Percentiles rank a stretch among this genome's conserved stretches.
phyloP scores from a whole-genome alignment of 2,797 vertebrate species.

The Gymnopithys bicolor region DNA sequence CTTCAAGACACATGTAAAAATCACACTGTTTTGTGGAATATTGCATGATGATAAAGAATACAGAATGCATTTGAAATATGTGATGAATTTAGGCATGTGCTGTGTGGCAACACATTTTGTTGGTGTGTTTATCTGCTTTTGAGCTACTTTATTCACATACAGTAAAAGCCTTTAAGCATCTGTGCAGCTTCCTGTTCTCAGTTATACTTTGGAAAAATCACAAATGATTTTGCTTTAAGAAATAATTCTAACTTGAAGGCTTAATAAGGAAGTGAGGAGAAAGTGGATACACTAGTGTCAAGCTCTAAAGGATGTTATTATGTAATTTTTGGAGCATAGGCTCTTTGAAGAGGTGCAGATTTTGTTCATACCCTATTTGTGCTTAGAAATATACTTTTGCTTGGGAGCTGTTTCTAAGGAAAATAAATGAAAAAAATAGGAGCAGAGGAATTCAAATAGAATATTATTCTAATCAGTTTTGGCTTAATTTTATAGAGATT shows the following conservation, averaged over 20 bases:
- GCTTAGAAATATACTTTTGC: neutral
- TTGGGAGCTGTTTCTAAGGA: neutral
- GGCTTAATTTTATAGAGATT: neutral
- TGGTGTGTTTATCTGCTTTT: neutral
- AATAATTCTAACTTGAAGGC: neutral
- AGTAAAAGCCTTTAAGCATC: neutral
- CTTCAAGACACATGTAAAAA: neutral
- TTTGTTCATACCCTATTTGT: neutral
- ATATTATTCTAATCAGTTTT: neutral
- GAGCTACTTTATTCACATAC: neutral
- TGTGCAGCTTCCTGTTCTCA: neutral
- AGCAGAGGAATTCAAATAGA: neutral
- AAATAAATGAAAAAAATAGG: neutral
- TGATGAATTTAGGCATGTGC: rapidly evolving
- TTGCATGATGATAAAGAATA: neutral
- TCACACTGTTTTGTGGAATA: neutral
- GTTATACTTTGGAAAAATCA: neutral
- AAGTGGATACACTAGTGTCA: neutral
- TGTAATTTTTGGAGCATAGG: neutral
- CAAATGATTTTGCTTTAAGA: neutral
- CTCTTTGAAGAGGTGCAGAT: neutral
- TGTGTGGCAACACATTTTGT: neutral
- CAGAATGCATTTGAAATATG: neutral
- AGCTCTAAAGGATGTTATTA: neutral
- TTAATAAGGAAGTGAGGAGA: neutral